Evolutionary conservation across 2,888 invertebrate species (phyloP).

Genomic region (Drosophila yooni): DNA sequence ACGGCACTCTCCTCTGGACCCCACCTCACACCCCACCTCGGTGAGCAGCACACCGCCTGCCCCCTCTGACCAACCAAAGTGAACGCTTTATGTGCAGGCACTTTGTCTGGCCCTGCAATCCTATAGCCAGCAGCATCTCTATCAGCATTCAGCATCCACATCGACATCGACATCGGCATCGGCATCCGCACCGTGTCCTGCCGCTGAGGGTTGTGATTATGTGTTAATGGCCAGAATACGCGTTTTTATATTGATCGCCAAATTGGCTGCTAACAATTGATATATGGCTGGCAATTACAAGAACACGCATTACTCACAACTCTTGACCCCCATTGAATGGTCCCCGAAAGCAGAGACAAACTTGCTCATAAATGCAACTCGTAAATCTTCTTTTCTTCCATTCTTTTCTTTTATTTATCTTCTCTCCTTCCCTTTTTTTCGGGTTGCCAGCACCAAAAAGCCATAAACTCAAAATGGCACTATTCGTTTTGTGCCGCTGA

Average conservation of each 20-base stretch:
- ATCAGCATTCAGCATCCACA: not conserved
- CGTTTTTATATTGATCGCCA: slow-evolving; percentile 71
- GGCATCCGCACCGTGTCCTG: slow-evolving; percentile 9
- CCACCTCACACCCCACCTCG: not conserved
- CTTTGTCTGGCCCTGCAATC: slow-evolving; percentile 24
- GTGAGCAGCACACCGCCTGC: not conserved
- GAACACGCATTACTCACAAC: slow-evolving; percentile 61
- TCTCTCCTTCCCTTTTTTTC: not conserved
- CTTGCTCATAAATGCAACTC: slow-evolving; percentile 71
- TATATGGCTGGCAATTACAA: slow-evolving; percentile 71
- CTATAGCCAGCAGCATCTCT: slow-evolving; percentile 6
- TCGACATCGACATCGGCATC: not conserved
- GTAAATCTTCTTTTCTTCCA: slow-evolving; percentile 60
- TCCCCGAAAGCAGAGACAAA: slow-evolving; percentile 22
- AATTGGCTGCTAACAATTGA: slow-evolving; percentile 78
- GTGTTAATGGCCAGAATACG: slow-evolving; percentile 68
- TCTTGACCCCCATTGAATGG: slow-evolving; percentile 10
- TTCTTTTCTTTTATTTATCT: slow-evolving; percentile 1
- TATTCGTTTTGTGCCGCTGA: slow-evolving; percentile 45
- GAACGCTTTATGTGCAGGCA: slow-evolving; percentile 35
- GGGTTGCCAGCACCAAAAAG: slow-evolving; percentile 38
- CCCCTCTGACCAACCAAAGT: not conserved
- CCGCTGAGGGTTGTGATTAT: slow-evolving; percentile 57
- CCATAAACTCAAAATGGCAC: slow-evolving; percentile 65
- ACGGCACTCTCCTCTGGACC: slow-evolving; percentile 7